These are phyloP conservation scores for Oscheius onirici DNA, from an alignment of 2,888 invertebrate species.

Conservation along the genomic window DNA sequence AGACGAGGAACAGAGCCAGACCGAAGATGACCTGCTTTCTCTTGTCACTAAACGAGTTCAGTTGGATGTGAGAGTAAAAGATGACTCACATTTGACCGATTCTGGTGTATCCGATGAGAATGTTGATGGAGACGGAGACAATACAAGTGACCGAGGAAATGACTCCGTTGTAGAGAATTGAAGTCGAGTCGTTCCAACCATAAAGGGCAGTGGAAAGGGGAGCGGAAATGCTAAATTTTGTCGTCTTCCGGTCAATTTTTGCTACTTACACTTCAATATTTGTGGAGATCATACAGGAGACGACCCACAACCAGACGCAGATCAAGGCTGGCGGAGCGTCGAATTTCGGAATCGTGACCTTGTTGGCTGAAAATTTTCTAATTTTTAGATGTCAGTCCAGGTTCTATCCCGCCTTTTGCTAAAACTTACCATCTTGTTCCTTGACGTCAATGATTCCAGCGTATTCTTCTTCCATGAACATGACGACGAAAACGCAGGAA, in stretches of 20 bases:
- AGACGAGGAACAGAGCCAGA: slow-evolving; percentile 42
- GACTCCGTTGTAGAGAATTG: slow-evolving; percentile 52
- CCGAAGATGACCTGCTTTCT: slow-evolving; percentile 49
- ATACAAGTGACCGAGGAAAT: slow-evolving; percentile 47
- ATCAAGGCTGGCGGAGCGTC: slow-evolving; percentile 49
- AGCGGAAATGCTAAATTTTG: slow-evolving; percentile 47
- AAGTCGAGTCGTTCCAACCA: slow-evolving; percentile 51
- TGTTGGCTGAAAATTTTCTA: slow-evolving; percentile 14
- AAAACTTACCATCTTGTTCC: slow-evolving; percentile 35
- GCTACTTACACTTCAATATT: slow-evolving; percentile 59
- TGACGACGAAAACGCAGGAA: slow-evolving; percentile 36
- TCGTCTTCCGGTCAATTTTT: too few relatives aligned
- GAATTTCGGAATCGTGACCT: slow-evolving; percentile 47
- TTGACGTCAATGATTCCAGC: slow-evolving; percentile 49
- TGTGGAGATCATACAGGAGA: slow-evolving; percentile 49
- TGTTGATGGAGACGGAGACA: slow-evolving; percentile 48
- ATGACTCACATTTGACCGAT: slow-evolving; percentile 47
- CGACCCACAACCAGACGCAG: slow-evolving; percentile 54
- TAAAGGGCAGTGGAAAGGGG: slow-evolving; percentile 51
- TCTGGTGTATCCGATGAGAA: slow-evolving; percentile 45
- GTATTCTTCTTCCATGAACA: slow-evolving; percentile 50
- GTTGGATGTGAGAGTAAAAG: not conserved
- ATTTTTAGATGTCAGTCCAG: too few relatives aligned
- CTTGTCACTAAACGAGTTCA: slow-evolving; percentile 12
- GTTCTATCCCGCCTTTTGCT: too few relatives aligned